These are phyloP conservation scores for Isotomurus palustris DNA, from an alignment of 2,888 invertebrate genomes.

Conservation along the genomic window DNA sequence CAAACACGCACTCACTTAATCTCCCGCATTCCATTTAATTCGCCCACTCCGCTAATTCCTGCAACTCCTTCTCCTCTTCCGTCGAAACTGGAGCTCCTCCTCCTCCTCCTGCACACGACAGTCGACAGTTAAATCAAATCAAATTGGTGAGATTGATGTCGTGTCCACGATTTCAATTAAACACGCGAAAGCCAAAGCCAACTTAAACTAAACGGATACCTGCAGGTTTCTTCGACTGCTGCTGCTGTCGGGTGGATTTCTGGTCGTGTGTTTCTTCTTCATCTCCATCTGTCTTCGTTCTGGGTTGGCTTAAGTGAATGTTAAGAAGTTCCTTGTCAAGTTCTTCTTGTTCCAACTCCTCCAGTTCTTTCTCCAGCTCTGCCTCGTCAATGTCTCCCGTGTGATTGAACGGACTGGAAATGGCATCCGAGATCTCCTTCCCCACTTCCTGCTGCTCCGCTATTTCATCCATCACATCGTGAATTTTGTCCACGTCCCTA, in stretches of 20 bases:
- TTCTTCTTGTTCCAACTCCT: slow-evolving; percentile 48
- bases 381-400: slow-evolving; percentile 54
- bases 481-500: slow-evolving; percentile 47
- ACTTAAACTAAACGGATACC: no score
- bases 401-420: slow-evolving; percentile 54
- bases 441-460: slow-evolving; percentile 59
- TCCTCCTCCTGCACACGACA: background rate
- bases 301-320: no score
- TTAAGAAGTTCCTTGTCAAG: slow-evolving; percentile 46
- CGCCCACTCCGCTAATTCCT: slow-evolving; percentile 27
- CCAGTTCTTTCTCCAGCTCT: slow-evolving; percentile 40
- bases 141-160: no score
- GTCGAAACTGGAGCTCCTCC: no score
- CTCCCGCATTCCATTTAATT: no score
- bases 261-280: no score
- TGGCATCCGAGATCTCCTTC: slow-evolving; percentile 58
- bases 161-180: no score
- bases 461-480: slow-evolving; percentile 59
- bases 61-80: slow-evolving; percentile 27
- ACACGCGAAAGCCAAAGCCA: no score
- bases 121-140: background rate
- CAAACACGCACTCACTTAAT: no score
- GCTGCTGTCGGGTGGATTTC: no score
- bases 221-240: no score
- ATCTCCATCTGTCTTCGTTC: no score